These are phyloP conservation scores for Herpetotheres cachinnans DNA, from an alignment of 2,113 vertebrate species.

Conservation along the genomic window DNA sequence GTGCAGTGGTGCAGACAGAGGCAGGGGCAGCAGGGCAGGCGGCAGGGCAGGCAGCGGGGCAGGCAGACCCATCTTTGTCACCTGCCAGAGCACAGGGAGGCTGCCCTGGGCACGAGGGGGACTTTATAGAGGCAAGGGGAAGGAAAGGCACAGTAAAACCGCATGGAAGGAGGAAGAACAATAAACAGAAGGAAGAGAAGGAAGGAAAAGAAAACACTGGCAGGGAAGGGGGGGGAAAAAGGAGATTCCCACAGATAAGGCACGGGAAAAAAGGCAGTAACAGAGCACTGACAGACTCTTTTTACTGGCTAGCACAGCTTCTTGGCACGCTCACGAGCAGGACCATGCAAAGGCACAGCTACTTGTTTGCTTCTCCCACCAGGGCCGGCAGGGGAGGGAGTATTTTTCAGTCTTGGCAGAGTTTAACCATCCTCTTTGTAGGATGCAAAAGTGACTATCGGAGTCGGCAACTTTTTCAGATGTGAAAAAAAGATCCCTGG, in stretches of 20 bases:
- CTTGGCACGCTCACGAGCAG: background rate
- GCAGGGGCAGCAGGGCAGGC: background rate
- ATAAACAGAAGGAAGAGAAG: background rate
- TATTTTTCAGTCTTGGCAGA: conserved; percentile 5
- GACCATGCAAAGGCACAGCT: conserved; percentile 3
- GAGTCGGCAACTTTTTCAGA: conserved; percentile 12
- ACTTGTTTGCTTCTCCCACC: conserved; percentile 5
- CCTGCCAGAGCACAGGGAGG: background rate
- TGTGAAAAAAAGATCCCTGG: background rate
- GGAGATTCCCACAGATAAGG: background rate
- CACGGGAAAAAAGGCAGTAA: background rate
- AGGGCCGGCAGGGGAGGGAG: background rate
- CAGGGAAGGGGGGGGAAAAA: rapidly evolving
- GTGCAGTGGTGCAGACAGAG: background rate
- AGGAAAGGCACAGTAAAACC: background rate
- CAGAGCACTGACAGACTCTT: background rate
- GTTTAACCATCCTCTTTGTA: background rate
- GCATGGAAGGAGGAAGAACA: background rate
- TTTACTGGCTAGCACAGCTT: background rate
- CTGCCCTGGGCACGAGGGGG: background rate
- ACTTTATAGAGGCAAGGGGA: background rate
- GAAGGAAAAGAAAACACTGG: background rate
- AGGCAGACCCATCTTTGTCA: background rate
- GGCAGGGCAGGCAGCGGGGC: background rate
- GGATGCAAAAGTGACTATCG: background rate